Evolutionary conservation across 2,888 invertebrate species (phyloP).

Genomic region (Cephus nigrinus): DNA sequence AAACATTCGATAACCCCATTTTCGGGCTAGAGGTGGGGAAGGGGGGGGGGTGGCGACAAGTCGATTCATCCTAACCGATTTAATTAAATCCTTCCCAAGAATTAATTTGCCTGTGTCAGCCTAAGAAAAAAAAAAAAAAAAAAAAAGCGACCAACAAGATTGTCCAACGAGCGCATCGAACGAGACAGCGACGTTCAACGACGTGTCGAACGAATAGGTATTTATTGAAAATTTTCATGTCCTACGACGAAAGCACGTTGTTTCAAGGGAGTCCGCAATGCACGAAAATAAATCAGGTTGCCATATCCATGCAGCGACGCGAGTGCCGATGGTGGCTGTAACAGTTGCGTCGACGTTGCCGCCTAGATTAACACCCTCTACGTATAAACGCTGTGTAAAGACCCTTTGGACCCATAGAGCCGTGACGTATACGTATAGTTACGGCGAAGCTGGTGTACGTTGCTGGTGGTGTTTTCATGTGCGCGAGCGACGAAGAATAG

Average conservation of each 20-base stretch:
- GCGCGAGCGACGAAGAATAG: not conserved
- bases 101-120: not conserved
- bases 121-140: not conserved
- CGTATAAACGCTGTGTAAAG: not conserved
- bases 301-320: conserved; percentile 11
- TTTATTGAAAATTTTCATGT: not conserved
- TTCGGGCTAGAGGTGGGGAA: not conserved
- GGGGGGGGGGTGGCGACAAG: not conserved
- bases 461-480: not conserved
- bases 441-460: not conserved
- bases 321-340: not conserved
- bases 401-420: not conserved
- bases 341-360: not conserved
- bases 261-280: conserved; percentile 24
- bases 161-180: not conserved
- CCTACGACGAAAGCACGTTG: not conserved
- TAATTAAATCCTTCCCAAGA: not conserved
- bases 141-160: not conserved
- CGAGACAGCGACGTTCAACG: not conserved
- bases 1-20: not conserved
- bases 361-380: not conserved
- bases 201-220: not conserved
- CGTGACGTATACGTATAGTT: not conserved
- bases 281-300: conserved; percentile 47
- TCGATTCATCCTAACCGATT: not conserved